phyloP scores from a whole-genome alignment of 35 echinoderm and acorn worm species.

The Ophiothrix spiculata region DNA sequence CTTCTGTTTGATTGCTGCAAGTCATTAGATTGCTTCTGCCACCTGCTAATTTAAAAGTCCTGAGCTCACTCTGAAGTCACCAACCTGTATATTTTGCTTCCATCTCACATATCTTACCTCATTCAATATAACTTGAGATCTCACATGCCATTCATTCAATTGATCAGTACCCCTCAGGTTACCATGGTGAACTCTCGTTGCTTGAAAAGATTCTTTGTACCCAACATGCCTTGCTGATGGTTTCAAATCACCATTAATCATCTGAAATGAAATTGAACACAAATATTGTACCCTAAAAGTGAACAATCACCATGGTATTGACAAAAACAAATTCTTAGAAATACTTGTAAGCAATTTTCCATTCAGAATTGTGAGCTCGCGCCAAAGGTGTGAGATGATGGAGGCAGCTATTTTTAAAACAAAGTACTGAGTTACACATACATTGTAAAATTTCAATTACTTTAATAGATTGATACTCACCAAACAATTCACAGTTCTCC shows the following conservation, averaged over 20 bases:
- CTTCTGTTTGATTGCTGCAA: too few relatives aligned
- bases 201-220: neutral
- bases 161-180: neutral
- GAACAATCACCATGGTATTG: neutral
- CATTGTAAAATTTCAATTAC: neutral
- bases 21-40: too few relatives aligned
- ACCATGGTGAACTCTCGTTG: neutral
- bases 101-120: too few relatives aligned
- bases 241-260: conserved; percentile 1
- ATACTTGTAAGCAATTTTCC: neutral
- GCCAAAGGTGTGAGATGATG: too few relatives aligned
- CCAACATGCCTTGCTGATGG: neutral
- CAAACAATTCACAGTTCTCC: neutral
- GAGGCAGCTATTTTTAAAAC: neutral
- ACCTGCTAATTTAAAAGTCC: too few relatives aligned
- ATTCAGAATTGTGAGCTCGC: too few relatives aligned
- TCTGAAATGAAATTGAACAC: neutral
- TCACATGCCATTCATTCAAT: neutral
- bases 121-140: neutral
- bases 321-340: neutral
- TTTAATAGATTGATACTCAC: neutral
- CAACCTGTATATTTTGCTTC: too few relatives aligned
- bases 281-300: neutral
- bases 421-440: neutral
- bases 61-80: too few relatives aligned